Conservation (phyloP, 2,113 vertebrate species). For the Oryctolagus cuniculus region DNA sequence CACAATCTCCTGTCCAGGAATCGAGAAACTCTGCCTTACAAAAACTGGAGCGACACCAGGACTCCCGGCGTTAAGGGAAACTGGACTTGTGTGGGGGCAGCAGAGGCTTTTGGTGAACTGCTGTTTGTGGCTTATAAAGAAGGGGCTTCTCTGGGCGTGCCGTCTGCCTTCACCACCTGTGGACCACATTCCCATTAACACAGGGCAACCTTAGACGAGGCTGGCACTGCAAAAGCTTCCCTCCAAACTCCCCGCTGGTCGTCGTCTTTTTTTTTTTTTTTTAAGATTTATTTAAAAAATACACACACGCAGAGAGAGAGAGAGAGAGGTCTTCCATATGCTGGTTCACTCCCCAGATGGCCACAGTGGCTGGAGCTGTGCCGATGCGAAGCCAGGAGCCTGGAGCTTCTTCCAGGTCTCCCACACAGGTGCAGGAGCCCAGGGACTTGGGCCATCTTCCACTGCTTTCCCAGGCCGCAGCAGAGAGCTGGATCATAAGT, state of each 20-base stretch:
- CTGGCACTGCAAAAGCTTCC: neutral
- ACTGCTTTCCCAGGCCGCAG: too few species aligned
- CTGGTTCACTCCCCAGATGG: too few species aligned
- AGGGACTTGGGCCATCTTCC: too few species aligned
- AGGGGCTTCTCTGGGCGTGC: neutral
- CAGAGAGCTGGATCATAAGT: too few species aligned
- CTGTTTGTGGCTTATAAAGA: neutral
- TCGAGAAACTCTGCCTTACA: neutral
- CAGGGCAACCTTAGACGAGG: neutral
- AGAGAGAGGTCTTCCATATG: too few species aligned
- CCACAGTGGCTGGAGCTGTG: too few species aligned
- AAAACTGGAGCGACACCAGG: neutral
- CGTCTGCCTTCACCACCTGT: neutral
- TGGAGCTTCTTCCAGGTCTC: too few species aligned
- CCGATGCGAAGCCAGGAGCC: too few species aligned
- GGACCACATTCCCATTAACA: neutral
- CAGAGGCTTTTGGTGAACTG: neutral
- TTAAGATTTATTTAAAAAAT: too few species aligned
- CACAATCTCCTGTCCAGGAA: neutral
- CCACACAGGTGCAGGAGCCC: too few species aligned
- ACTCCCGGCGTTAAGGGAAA: neutral
- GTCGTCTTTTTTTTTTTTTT: too few species aligned
- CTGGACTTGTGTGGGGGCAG: neutral
- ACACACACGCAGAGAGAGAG: too few species aligned
- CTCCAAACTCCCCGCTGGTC: neutral